These are phyloP conservation scores for Tautogolabrus adspersus DNA, from an alignment of 2,113 vertebrate genomes.

Conservation along the genomic window DNA sequence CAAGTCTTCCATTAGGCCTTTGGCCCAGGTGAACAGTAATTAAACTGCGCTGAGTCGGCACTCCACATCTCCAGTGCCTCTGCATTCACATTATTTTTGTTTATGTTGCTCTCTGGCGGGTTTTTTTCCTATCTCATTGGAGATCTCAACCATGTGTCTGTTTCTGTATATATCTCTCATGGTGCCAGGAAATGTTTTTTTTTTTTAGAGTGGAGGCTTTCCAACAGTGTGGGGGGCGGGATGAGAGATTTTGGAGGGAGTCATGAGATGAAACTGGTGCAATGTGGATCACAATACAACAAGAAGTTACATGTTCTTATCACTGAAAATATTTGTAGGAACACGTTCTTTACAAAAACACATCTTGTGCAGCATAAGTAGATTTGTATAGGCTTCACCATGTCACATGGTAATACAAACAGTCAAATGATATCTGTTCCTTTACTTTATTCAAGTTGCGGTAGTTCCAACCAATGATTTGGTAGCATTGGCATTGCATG, in stretches of 20 bases:
- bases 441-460: too few relatives aligned
- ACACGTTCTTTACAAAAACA: not conserved
- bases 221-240: not conserved
- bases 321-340: not conserved
- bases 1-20: conserved; percentile 84
- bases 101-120: conserved; percentile 57
- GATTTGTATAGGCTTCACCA: too few relatives aligned
- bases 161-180: conserved; percentile 15
- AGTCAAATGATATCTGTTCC: too few relatives aligned
- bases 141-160: conserved; percentile 50
- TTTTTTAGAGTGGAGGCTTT: conserved; percentile 17
- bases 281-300: not conserved
- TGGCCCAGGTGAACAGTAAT: conserved; percentile 83
- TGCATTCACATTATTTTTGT: conserved; percentile 70
- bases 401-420: too few relatives aligned
- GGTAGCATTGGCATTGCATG: too few relatives aligned
- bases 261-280: not conserved
- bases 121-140: conserved; percentile 1
- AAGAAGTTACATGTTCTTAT: not conserved
- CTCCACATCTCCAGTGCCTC: conserved; percentile 63
- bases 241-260: not conserved
- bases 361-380: too few relatives aligned
- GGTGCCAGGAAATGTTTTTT: conserved; percentile 27
- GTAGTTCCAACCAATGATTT: too few relatives aligned
- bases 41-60: conserved; percentile 79